phyloP scores from a whole-genome alignment of 1,140 invertebrate genomes.

The Zaprionus vittiger region DNA sequence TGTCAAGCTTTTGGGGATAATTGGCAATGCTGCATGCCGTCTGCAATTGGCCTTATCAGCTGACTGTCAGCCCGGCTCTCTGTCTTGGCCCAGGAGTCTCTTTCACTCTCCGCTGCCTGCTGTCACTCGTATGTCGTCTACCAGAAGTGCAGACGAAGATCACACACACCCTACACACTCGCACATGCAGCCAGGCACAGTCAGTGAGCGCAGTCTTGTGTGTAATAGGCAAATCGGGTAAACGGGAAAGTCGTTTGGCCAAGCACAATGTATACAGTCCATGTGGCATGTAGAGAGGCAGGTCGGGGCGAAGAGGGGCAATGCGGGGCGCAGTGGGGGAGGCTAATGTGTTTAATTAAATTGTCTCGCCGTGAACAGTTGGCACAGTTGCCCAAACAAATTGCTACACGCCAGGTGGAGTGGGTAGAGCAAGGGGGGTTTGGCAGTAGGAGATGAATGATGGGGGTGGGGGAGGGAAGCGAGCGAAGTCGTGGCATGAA shows the following conservation, averaged over 20 bases:
- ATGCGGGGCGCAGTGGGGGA: neutral
- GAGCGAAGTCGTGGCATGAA: neutral
- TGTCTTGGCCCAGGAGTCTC: neutral
- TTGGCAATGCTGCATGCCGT: neutral
- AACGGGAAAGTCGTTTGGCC: constrained; percentile 14
- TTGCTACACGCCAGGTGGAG: constrained; percentile 1
- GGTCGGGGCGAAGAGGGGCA: neutral
- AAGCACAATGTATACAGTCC: constrained; percentile 15
- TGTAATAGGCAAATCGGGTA: constrained; percentile 19
- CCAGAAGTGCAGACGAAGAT: constrained; percentile 3
- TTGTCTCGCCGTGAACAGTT: constrained; percentile 21
- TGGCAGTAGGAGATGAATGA: no score
- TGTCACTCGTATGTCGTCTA: neutral
- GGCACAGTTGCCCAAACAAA: constrained; percentile 25
- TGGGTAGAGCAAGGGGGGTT: neutral
- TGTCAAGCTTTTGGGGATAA: neutral
- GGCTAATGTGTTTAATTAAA: constrained; percentile 54
- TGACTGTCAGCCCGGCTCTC: constrained; percentile 18
- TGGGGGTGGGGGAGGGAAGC: neutral
- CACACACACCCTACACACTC: neutral
- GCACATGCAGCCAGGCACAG: neutral
- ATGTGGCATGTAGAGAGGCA: neutral
- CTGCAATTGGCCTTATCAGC: constrained; percentile 43
- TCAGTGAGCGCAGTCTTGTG: constrained; percentile 38
- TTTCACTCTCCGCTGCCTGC: neutral